Percentiles rank a stretch among this genome's conserved stretches.
phyloP scores from a whole-genome alignment of 2,888 invertebrate species.

The Arge pagana region DNA sequence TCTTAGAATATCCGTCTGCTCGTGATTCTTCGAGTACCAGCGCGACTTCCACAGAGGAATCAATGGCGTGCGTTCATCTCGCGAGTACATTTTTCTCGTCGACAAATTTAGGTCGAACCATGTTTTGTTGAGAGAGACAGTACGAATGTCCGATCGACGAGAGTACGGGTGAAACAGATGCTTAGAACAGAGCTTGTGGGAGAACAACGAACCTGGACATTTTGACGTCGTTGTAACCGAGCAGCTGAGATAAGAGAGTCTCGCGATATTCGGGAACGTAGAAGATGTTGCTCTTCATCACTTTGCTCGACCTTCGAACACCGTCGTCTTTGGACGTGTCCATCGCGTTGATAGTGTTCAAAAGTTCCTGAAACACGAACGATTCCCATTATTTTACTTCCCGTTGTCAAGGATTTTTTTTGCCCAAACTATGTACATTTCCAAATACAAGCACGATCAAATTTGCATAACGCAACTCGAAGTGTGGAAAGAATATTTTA shows the following conservation, averaged over 20 bases:
- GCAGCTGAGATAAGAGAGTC: conserved; percentile 77
- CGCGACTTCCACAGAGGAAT: too few relatives aligned
- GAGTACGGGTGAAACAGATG: background rate
- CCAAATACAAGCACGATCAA: conserved; percentile 3
- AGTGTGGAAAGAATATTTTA: too few relatives aligned
- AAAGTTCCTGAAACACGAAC: conserved; percentile 70
- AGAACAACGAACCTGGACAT: conserved; percentile 74
- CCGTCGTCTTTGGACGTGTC: conserved; percentile 73
- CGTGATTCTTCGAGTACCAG: too few relatives aligned
- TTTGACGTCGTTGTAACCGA: conserved; percentile 82
- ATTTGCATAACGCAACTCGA: conserved; percentile 1
- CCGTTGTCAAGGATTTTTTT: background rate
- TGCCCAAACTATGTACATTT: conserved; percentile 9
- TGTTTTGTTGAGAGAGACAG: background rate
- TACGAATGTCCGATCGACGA: background rate
- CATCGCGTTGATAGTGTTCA: conserved; percentile 82
- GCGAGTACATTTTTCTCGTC: too few relatives aligned
- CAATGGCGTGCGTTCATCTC: too few relatives aligned
- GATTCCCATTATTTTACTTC: background rate
- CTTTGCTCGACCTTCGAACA: conserved; percentile 79
- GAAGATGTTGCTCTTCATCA: conserved; percentile 89
- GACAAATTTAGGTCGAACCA: background rate
- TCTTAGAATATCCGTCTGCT: too few relatives aligned
- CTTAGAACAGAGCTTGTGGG: too few relatives aligned
- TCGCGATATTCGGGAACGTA: conserved; percentile 95